Evolutionary conservation across 1,140 invertebrate species (phyloP).

Genomic region (Anastrepha obliqua): DNA sequence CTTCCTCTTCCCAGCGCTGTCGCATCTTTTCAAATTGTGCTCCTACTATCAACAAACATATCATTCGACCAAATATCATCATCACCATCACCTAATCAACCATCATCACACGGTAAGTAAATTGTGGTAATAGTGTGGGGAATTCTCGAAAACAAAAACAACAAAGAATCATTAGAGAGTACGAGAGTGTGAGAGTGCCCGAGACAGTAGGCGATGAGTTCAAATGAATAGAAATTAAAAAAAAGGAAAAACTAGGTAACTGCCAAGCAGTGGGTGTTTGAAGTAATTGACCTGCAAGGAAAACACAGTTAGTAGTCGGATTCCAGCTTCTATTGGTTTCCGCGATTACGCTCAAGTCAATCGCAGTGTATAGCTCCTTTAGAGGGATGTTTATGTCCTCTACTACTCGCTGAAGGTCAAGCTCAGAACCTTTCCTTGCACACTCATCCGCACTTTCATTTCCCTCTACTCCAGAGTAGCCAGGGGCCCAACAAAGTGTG

Average conservation of each 20-base stretch:
- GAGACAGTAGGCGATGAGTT: background rate
- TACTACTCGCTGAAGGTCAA: no score
- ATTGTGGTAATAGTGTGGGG: background rate
- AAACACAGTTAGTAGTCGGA: no score
- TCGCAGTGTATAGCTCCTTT: no score
- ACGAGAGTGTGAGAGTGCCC: background rate
- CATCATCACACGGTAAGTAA: constrained; percentile 78
- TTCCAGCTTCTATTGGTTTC: no score
- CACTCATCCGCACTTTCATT: no score
- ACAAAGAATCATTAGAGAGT: no score
- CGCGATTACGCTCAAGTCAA: no score
- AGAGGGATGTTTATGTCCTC: no score
- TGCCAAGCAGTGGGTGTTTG: background rate
- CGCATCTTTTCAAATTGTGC: constrained; percentile 89
- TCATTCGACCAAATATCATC: constrained; percentile 84
- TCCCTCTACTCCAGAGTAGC: no score
- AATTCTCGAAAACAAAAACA: background rate
- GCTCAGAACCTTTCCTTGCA: no score
- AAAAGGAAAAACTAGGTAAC: background rate
- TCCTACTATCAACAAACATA: constrained; percentile 84
- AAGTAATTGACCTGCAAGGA: no score
- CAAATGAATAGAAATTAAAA: background rate
- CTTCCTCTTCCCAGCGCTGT: constrained; percentile 86
- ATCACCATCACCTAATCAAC: constrained; percentile 85
- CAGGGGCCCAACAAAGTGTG: no score